Evolutionary conservation across 2,113 vertebrate species (phyloP).

Genomic region (Otis tarda): DNA sequence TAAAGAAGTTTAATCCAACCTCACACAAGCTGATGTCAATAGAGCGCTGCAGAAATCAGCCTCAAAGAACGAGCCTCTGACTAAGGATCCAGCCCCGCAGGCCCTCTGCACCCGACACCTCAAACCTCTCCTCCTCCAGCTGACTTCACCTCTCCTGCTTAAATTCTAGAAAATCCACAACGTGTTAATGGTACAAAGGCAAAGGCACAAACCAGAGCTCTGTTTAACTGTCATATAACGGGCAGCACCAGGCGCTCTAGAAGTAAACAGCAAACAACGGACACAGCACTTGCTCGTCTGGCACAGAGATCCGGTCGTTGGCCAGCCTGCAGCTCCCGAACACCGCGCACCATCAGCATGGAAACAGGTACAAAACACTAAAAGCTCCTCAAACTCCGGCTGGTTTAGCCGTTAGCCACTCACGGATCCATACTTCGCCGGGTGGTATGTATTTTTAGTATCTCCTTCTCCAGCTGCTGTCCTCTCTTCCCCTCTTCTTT

Average conservation of each 20-base stretch:
- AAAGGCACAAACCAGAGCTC: not conserved
- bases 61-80: not conserved
- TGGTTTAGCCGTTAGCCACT: not conserved
- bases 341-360: not conserved
- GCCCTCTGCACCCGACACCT: not conserved
- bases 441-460: not conserved
- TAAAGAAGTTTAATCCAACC: not conserved
- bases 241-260: not conserved
- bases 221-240: rapidly evolving
- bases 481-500: not conserved
- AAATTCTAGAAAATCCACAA: not conserved
- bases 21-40: not conserved
- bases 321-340: not conserved
- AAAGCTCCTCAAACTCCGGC: not conserved
- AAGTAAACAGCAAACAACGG: not conserved
- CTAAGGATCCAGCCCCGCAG: not conserved
- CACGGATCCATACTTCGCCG: not conserved
- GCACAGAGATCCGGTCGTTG: not conserved
- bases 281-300: rapidly evolving
- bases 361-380: not conserved
- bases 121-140: not conserved
- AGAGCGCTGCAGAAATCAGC: not conserved
- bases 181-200: not conserved
- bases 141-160: not conserved
- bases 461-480: not conserved